Evolutionary conservation across 2,888 invertebrate species (phyloP).

Genomic region (Nipponacmea schrenckii): DNA sequence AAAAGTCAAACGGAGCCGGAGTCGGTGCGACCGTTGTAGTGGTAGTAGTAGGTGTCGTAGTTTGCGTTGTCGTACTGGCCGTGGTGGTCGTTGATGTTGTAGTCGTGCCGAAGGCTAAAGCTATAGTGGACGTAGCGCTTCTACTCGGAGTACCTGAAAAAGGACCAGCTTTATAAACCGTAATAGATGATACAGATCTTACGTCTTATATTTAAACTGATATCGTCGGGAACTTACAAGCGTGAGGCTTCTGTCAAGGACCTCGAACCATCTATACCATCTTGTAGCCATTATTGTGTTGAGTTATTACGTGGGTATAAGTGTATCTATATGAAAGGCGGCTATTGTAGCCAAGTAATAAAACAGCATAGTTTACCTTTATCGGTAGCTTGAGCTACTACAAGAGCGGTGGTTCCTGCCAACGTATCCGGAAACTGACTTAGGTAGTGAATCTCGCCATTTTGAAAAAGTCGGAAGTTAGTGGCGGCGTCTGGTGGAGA

Average conservation of each 20-base stretch:
- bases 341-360: no score
- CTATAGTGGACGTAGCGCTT: slow-evolving; percentile 11
- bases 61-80: slow-evolving; percentile 1
- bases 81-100: slow-evolving; percentile 13
- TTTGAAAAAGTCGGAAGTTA: neutral
- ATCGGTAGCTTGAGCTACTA: neutral
- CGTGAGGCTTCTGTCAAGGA: neutral
- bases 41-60: slow-evolving; percentile 11
- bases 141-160: slow-evolving; percentile 9
- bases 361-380: neutral
- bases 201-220: no score
- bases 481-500: neutral
- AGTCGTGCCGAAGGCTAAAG: slow-evolving; percentile 9
- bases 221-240: neutral
- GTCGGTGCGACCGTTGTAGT: neutral
- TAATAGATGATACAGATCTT: no score
- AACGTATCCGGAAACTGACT: neutral
- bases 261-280: slow-evolving; percentile 1
- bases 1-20: neutral
- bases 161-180: neutral
- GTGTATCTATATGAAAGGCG: no score
- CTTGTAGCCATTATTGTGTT: slow-evolving; percentile 6
- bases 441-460: neutral
- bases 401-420: neutral
- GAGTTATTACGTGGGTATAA: no score